Conservation (phyloP, 1,140 invertebrate genomes). For the Lanistes nyassanus region DNA sequence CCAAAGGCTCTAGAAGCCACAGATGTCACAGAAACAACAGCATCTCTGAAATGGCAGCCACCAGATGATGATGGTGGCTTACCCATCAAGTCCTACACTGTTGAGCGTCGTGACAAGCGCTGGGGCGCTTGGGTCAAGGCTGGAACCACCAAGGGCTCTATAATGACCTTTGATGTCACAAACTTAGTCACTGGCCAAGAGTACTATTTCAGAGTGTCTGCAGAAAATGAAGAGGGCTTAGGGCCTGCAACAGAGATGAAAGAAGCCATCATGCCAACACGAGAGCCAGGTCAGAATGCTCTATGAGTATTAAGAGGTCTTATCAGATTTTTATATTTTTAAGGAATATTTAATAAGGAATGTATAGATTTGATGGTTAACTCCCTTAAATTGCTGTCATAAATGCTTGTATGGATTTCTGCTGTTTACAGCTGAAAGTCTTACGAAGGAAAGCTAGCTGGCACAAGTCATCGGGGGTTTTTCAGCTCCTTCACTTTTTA, state of each 20-base stretch:
- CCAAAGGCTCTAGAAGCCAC: slow-evolving; percentile 51
- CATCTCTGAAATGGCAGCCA: slow-evolving; percentile 81
- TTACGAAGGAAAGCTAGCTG: too few species aligned
- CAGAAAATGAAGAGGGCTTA: slow-evolving; percentile 92
- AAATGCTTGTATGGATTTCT: not conserved
- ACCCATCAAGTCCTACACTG: slow-evolving; percentile 88
- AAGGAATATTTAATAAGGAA: too few species aligned
- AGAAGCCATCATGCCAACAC: slow-evolving; percentile 53
- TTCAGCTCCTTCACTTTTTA: too few species aligned
- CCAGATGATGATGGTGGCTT: slow-evolving; percentile 97
- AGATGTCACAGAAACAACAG: slow-evolving; percentile 49
- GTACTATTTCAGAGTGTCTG: slow-evolving; percentile 93
- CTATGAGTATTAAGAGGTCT: too few species aligned
- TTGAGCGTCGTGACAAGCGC: slow-evolving; percentile 80
- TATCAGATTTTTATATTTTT: too few species aligned
- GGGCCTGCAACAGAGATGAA: slow-evolving; percentile 48
- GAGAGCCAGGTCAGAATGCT: slow-evolving; percentile 55
- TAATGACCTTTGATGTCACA: slow-evolving; percentile 47
- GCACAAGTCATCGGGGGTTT: too few species aligned
- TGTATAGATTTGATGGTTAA: too few species aligned
- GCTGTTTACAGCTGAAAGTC: not conserved
- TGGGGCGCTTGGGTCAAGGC: slow-evolving; percentile 75
- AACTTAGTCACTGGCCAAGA: slow-evolving; percentile 89
- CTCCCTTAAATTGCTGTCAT: too few species aligned
- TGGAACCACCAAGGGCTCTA: slow-evolving; percentile 39